Percentiles rank a stretch among this genome's conserved stretches.
phyloP scores from a whole-genome alignment of 2,113 vertebrate genomes.

The Cromileptes altivelis region DNA sequence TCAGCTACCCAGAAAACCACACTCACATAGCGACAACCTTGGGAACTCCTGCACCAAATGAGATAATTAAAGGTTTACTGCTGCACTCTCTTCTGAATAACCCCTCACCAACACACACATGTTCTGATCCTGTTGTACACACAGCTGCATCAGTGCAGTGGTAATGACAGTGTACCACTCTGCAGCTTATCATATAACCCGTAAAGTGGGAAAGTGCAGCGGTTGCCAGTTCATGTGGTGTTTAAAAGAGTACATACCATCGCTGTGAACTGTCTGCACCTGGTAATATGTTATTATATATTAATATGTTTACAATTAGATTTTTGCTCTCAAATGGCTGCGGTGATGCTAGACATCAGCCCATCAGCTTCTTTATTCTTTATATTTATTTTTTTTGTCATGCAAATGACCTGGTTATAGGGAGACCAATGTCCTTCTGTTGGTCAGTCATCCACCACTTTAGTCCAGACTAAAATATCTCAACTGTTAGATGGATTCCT shows the following conservation, averaged over 20 bases:
- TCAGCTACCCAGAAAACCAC: constrained; percentile 54
- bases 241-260: constrained; percentile 22
- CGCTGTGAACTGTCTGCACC: constrained; percentile 46
- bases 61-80: constrained; percentile 77
- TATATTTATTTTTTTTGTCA: too few relatives aligned
- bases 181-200: constrained; percentile 60
- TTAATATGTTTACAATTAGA: constrained; percentile 32
- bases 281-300: constrained; percentile 26
- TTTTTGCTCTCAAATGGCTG: neutral
- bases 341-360: neutral
- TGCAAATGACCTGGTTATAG: too few relatives aligned
- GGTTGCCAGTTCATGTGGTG: constrained; percentile 47
- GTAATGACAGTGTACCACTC: constrained; percentile 68
- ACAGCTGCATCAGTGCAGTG: constrained; percentile 42
- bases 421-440: neutral
- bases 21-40: constrained; percentile 52
- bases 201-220: constrained; percentile 49
- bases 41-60: constrained; percentile 62
- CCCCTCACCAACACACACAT: neutral
- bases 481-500: neutral
- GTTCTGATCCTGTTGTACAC: constrained; percentile 16
- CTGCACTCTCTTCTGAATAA: constrained; percentile 21
- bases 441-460: neutral
- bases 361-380: too few relatives aligned
- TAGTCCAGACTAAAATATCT: neutral